Base-by-base conservation (phyloP, 2,888 invertebrate genomes). In the Mamestra brassicae region DNA sequence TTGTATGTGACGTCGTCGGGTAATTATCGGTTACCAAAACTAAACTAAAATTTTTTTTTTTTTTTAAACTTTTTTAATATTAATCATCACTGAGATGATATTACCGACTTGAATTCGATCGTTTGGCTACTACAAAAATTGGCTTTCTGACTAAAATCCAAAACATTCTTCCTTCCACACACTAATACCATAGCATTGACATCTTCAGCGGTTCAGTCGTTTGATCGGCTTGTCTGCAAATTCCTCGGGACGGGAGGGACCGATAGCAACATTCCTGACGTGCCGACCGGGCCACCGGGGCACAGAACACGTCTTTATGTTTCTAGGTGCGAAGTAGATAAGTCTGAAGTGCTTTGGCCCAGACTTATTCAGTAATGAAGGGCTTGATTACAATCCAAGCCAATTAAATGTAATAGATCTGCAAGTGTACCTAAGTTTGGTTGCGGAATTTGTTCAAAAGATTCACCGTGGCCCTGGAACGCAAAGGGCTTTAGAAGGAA, bases 201-300 rank as follows among this genome's bases (percentile, higher is more conserved):
- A 52, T 61, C 34, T 65, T 7, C 38, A 11, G 7, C 34, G 34
- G 42, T 36, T 42, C 26, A 11, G 7, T 26, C 73, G 50, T 61
- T 50, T 50, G 34, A 47, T 57, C 42, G 50, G 57, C 57, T 52
- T 55, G 17, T 47, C 66, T 42, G 10, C 50, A 45, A 54, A 83
- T 80, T 80, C 84, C 54, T 11, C 11, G 4, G n/a, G 5, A 17
- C 17, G 26, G 7, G 26, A 10, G 26, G 66, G 38, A 0, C 38
- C 60, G 73, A 65, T 69, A 68, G 34, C 26, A 62, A 34, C 26
- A 80, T 83, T 83, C 84, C 57, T 69, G 13, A 65, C 61, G 45
- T 10, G 50, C 66, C 72, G 15, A 38, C 36, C 54, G 15, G 6
- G 52, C 7, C 52, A 17, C 52, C 5, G 17, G 15, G n/a, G 47